A percentile compares a stretch with the other conserved stretches of the same genome.
These are phyloP conservation scores for Cephus nigrinus DNA, from an alignment of 2,888 invertebrate species.

Conservation along the genomic window DNA sequence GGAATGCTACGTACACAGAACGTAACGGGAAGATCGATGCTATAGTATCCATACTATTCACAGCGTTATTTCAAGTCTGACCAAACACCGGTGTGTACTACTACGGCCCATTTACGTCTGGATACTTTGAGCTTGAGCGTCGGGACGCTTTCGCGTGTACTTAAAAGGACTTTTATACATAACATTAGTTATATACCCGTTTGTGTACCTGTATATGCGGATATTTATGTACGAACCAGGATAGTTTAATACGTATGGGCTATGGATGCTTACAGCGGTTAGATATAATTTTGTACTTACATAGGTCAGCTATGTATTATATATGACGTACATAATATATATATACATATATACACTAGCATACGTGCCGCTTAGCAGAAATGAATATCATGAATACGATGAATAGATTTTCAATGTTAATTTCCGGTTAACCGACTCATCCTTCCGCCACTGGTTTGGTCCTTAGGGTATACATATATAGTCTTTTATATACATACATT, in stretches of 20 bases:
- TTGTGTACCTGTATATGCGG: not conserved
- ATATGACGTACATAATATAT: not conserved
- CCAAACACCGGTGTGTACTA: not conserved
- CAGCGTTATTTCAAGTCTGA: not conserved
- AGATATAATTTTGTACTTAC: not conserved
- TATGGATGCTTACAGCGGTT: no score
- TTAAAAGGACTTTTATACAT: not conserved
- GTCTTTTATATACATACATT: no score
- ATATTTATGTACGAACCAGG: not conserved
- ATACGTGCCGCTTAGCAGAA: conserved; percentile 14
- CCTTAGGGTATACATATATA: not conserved
- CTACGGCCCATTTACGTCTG: not conserved
- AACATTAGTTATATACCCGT: not conserved
- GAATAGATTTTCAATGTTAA: conserved; percentile 37
- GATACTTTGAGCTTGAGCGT: not conserved
- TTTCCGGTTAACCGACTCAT: conserved; percentile 26
- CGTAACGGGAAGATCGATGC: not conserved
- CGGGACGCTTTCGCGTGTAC: not conserved
- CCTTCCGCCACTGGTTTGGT: not conserved
- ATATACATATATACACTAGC: not conserved
- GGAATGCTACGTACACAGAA: not conserved
- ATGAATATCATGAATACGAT: conserved; percentile 35
- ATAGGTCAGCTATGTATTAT: not conserved
- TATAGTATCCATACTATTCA: not conserved
- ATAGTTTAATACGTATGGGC: not conserved